Conservation (phyloP, 2,113 vertebrate genomes). For the Chunga burmeisteri region DNA sequence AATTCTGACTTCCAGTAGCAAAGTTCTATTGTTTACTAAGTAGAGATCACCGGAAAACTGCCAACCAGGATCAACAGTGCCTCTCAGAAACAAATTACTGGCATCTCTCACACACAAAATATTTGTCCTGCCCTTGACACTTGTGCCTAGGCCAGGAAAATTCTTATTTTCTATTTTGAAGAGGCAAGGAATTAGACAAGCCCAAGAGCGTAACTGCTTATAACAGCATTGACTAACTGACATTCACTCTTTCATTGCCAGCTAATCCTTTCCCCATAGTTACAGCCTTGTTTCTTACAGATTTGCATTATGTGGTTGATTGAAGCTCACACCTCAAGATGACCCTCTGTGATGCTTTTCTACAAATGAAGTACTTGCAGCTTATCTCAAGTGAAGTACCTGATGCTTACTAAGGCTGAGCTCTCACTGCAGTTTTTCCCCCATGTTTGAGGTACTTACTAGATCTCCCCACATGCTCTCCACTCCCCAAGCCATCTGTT, state of each 20-base stretch:
- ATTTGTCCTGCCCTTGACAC: not conserved
- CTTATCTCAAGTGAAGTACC: not conserved
- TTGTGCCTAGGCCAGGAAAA: not conserved
- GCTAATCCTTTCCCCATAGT: not conserved
- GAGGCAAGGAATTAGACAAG: not conserved
- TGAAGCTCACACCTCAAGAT: not conserved
- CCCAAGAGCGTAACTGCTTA: not conserved
- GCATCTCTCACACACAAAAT: not conserved
- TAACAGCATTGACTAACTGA: not conserved
- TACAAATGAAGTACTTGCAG: not conserved
- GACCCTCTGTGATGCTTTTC: not conserved
- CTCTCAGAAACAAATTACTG: not conserved
- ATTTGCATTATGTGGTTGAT: not conserved
- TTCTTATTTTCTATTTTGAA: not conserved
- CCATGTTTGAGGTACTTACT: not conserved
- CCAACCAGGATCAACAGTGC: not conserved
- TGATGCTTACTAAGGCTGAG: not conserved
- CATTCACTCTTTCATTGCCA: not conserved
- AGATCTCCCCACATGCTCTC: not conserved
- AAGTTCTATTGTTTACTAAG: not conserved
- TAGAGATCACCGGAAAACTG: not conserved
- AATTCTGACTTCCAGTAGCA: not conserved
- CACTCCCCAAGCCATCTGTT: not conserved
- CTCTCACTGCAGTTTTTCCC: not conserved
- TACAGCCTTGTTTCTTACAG: not conserved